phyloP scores from a whole-genome alignment of 2,797 vertebrate genomes.

The Poliocrania exsul region DNA sequence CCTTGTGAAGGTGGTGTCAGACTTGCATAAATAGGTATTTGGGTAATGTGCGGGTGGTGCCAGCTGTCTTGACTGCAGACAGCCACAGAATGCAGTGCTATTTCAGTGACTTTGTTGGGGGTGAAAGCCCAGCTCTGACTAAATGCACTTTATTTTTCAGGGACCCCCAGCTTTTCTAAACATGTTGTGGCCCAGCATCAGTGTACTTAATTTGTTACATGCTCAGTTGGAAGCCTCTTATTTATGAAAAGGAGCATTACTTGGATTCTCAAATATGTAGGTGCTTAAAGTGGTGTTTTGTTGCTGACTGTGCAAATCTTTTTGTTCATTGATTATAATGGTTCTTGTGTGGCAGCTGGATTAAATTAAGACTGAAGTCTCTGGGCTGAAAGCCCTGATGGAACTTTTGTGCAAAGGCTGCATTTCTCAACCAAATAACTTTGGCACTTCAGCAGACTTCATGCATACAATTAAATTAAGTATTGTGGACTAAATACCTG shows the following conservation, averaged over 20 bases:
- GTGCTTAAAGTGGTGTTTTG: background rate
- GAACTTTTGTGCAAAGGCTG: constrained; percentile 61
- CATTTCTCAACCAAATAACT: constrained; percentile 13
- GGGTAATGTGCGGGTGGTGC: background rate
- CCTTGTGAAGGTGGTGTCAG: background rate
- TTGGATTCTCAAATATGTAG: constrained; percentile 9
- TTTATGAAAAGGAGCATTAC: constrained; percentile 46
- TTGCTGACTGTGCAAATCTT: constrained; percentile 59
- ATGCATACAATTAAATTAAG: background rate
- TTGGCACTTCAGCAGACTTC: background rate
- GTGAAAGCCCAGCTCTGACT: background rate
- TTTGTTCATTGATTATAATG: constrained; percentile 65
- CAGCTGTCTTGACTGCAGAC: accelerated
- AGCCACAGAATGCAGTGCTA: background rate
- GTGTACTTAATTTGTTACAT: background rate
- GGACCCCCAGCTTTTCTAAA: background rate
- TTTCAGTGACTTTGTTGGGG: background rate
- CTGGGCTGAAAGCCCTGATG: constrained; percentile 55
- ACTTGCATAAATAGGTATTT: background rate
- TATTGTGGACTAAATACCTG: constrained; percentile 6
- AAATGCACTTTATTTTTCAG: background rate
- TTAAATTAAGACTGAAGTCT: constrained; percentile 67
- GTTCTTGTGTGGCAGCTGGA: constrained; percentile 55
- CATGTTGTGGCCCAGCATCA: background rate
- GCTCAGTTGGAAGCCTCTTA: constrained; percentile 41